Base-by-base conservation (phyloP, 2,888 invertebrate species). In the Drosophila borealis region DNA sequence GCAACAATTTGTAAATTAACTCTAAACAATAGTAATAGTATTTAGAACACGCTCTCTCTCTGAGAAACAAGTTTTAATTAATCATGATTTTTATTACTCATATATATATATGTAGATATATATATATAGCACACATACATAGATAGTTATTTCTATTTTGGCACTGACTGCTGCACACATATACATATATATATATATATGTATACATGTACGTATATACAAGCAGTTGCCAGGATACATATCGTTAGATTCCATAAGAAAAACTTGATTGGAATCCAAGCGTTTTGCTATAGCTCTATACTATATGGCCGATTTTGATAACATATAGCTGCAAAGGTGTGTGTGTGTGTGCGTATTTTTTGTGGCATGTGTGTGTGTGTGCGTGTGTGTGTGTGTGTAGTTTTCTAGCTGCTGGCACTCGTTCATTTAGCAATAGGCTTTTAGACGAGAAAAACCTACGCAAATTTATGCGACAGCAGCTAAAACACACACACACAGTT, bases 391-490 rank as follows among this genome's bases (percentile, higher is more conserved):
- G 50, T 37, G 46, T 44, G 33, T 51, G 5, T 62, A 45, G 17
- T 33, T 50, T 33, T 29, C 10, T 19, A 59, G 33, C 69, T 57
- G 59, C 29, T 45, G 37, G 76, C 90, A 89, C 57, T 78, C 72
- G 49, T 55, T 74, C 86, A 90, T 90, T 91, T 91, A 91, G 88
- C 85, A 78, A 90, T 89, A 91, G 91, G 89, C 90, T 91, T 91
- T 91, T 90, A 76, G 57, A 39, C 79, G 69, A 79, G 89, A 91
- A 91, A 91, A 91, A 90, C 87, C 91, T 89, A 91, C 81, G 91
- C 86, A 91, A 91, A 91, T 74, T 81, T 81, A 70, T 78, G 89
- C 81, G 83, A 70, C 62, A 68, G 46, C 59, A 78, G 74, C 69
- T 63, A 70, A 42, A 36, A 34, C 9, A 45, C 17, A 66, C 17